These are phyloP conservation scores for Caenorhabditis wallacei DNA, from an alignment of 2,888 invertebrate species.

Conservation along the genomic window DNA sequence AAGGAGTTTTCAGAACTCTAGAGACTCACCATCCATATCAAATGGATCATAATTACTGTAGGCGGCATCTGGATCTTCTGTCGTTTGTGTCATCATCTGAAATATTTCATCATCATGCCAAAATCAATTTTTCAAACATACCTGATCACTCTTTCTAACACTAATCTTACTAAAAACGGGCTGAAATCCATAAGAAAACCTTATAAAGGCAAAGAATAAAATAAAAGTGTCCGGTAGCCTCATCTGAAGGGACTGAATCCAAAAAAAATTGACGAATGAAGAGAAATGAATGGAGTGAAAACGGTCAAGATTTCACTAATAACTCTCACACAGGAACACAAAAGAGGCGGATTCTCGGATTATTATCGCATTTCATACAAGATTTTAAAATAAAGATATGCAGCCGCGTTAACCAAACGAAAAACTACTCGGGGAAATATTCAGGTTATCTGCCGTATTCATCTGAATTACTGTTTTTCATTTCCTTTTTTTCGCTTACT, in stretches of 20 bases:
- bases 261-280: constrained; percentile 30
- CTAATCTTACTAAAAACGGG: constrained; percentile 43
- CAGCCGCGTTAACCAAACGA: not conserved
- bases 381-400: constrained; percentile 24
- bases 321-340: constrained; percentile 41
- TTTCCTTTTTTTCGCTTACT: not conserved
- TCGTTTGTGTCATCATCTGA: constrained; percentile 20
- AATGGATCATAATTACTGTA: constrained; percentile 46
- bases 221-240: constrained; percentile 11
- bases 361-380: constrained; percentile 8
- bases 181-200: constrained; percentile 13
- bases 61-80: constrained; percentile 51
- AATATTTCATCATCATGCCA: not conserved
- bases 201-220: not conserved
- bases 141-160: constrained; percentile 43
- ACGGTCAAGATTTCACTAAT: constrained; percentile 57
- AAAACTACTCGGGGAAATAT: constrained; percentile 41
- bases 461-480: constrained; percentile 45
- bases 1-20: too few species aligned
- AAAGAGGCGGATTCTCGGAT: constrained; percentile 50
- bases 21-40: constrained; percentile 34
- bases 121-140: not conserved
- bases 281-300: constrained; percentile 47
- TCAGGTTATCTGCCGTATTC: constrained; percentile 52
- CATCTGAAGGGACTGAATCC: too few species aligned